Conservation (phyloP, 2,113 vertebrate genomes). For the Mastomys coucha region DNA sequence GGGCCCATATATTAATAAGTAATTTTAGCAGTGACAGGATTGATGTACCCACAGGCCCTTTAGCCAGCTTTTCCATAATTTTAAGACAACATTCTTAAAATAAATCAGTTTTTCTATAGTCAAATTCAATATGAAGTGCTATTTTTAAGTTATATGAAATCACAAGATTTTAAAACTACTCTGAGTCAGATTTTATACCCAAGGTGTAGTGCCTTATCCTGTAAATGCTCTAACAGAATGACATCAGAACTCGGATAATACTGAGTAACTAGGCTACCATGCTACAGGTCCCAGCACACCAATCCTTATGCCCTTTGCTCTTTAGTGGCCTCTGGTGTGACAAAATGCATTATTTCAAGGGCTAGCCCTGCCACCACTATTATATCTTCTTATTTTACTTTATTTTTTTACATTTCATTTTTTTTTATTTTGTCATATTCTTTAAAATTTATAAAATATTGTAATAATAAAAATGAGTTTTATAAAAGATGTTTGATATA, state of each 20-base stretch:
- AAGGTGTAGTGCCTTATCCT: neutral
- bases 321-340: neutral
- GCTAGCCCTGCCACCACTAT: too few relatives aligned
- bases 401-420: too few relatives aligned
- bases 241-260: neutral
- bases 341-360: neutral
- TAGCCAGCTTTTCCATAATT: neutral
- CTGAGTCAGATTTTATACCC: neutral
- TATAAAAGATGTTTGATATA: too few relatives aligned
- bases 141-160: neutral
- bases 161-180: neutral
- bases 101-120: neutral
- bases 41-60: neutral
- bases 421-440: too few relatives aligned
- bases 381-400: neutral
- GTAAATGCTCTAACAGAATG: neutral
- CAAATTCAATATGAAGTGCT: neutral
- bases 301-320: neutral
- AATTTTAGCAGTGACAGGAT: neutral
- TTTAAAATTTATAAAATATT: too few relatives aligned
- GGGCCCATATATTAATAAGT: neutral
- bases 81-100: neutral
- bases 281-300: neutral
- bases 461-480: too few relatives aligned
- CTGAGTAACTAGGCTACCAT: neutral